phyloP scores from a whole-genome alignment of 64 coral and sea anemone species.

The Stichodactyla helianthus region DNA sequence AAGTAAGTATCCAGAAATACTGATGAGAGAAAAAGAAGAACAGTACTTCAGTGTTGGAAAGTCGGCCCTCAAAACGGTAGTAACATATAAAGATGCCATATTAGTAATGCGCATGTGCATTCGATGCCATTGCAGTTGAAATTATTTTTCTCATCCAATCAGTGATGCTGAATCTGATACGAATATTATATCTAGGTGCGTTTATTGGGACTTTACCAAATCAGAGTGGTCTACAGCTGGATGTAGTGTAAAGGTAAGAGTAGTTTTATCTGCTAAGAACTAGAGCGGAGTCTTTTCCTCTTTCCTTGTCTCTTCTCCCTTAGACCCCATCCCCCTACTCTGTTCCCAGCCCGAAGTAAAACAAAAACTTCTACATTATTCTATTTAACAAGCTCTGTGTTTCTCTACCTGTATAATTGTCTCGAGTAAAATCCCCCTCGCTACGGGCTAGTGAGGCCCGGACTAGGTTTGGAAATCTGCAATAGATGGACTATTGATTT shows the following conservation, averaged over 20 bases:
- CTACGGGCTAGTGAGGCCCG: too few relatives aligned
- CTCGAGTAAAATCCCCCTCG: too few relatives aligned
- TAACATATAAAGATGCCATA: too few relatives aligned
- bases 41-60: too few relatives aligned
- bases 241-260: slow-evolving; percentile 57
- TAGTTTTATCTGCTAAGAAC: not conserved
- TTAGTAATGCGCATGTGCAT: not conserved
- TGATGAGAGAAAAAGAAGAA: too few relatives aligned
- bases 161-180: not conserved
- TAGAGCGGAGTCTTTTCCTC: not conserved
- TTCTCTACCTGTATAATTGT: too few relatives aligned
- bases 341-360: too few relatives aligned
- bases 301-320: not conserved
- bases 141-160: not conserved
- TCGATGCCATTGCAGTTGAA: not conserved
- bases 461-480: not conserved
- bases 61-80: too few relatives aligned
- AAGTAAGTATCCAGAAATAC: slow-evolving; percentile 30
- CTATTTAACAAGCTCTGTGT: too few relatives aligned
- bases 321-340: not conserved
- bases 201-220: slow-evolving; percentile 71
- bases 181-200: slow-evolving; percentile 46
- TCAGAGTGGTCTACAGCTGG: slow-evolving; percentile 61
- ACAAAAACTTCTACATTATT: too few relatives aligned
- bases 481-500: not conserved